Conservation (phyloP, 2,888 invertebrate species). For the Pegoplata infirma region DNA sequence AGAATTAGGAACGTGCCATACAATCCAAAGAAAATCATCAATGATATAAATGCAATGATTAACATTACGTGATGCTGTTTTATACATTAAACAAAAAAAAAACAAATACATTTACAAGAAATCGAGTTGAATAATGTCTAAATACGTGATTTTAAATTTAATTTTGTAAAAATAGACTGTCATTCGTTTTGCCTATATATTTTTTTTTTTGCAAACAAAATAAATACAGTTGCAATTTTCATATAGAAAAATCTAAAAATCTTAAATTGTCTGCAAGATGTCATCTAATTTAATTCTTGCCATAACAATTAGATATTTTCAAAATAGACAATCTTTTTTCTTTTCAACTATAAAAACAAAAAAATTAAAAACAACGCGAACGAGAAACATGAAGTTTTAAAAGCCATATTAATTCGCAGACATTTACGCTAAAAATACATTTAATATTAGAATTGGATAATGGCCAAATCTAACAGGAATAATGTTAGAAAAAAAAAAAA, state of each 20-base stretch:
- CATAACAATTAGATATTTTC: constrained; percentile 34
- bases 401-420: constrained; percentile 42
- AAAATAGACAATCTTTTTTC: constrained; percentile 16
- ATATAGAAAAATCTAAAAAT: constrained; percentile 5
- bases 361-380: neutral
- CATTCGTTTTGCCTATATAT: neutral
- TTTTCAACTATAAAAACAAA: neutral
- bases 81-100: constrained; percentile 23
- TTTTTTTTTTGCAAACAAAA: neutral
- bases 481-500: constrained; percentile 1
- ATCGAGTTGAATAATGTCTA: neutral
- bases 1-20: constrained; percentile 59
- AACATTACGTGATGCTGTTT: constrained; percentile 54
- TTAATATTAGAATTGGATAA: constrained; percentile 45
- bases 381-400: constrained; percentile 47
- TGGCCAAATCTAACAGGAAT: constrained; percentile 35
- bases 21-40: constrained; percentile 43
- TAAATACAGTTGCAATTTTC: neutral
- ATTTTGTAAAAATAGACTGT: constrained; percentile 11
- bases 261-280: constrained; percentile 46
- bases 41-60: constrained; percentile 61
- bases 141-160: constrained; percentile 39
- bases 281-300: constrained; percentile 36
- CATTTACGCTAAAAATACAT: constrained; percentile 45
- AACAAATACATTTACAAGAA: too few relatives aligned